phyloP scores from a whole-genome alignment of 2,113 vertebrate genomes.

The Oryzias javanicus region DNA sequence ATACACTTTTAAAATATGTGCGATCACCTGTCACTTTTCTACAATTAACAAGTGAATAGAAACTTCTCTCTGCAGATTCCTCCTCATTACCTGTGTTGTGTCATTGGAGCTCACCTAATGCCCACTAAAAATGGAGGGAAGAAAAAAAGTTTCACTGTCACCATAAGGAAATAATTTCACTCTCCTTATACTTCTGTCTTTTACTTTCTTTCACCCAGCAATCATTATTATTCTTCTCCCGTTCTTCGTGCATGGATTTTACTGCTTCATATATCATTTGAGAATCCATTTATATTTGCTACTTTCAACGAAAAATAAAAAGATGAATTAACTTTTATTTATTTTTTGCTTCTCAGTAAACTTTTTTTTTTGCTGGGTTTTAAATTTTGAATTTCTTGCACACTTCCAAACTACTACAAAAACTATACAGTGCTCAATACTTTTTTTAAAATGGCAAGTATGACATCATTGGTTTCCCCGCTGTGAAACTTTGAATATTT shows the following conservation, averaged over 20 bases:
- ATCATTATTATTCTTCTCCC: constrained; percentile 21
- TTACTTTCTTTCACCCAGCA: constrained; percentile 48
- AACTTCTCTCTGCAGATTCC: constrained; percentile 47
- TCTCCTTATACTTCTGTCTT: background rate
- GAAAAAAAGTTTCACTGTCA: constrained; percentile 49
- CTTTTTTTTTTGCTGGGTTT: too few species aligned
- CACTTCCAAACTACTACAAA: too few species aligned
- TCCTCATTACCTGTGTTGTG: constrained; percentile 52
- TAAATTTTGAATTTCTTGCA: too few species aligned
- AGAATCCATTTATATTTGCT: constrained; percentile 57
- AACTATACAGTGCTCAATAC: too few species aligned
- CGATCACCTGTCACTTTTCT: constrained; percentile 47
- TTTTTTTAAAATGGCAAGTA: too few species aligned
- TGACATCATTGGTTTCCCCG: too few species aligned
- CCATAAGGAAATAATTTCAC: constrained; percentile 56
- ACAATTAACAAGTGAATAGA: constrained; percentile 55
- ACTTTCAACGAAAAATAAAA: constrained; percentile 39
- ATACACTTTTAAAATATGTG: constrained; percentile 4
- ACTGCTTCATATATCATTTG: constrained; percentile 63
- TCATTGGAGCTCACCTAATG: constrained; percentile 27
- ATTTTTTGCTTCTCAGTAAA: background rate
- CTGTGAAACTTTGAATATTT: too few species aligned
- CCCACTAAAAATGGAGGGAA: constrained; percentile 52
- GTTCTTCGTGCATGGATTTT: constrained; percentile 37
- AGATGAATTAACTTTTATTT: constrained; percentile 27